These are phyloP conservation scores for Hydriomena furcata DNA, from an alignment of 2,888 invertebrate species.

Conservation along the genomic window DNA sequence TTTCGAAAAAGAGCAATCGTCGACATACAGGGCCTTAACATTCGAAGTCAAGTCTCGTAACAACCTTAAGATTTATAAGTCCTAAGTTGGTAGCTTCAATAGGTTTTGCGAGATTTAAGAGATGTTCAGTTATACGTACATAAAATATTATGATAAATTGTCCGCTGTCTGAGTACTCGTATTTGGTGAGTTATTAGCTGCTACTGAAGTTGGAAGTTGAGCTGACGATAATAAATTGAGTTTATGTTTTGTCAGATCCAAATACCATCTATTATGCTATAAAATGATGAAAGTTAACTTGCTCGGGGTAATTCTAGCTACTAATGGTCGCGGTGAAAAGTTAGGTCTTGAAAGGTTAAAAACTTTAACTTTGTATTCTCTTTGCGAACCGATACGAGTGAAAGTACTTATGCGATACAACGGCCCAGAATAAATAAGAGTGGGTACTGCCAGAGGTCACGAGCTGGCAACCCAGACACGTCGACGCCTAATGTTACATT, in stretches of 20 bases:
- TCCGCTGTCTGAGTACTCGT: constrained; percentile 27
- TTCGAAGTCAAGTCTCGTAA: constrained; percentile 46
- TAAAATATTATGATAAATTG: constrained; percentile 48
- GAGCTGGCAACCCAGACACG: constrained; percentile 43
- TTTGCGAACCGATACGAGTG: constrained; percentile 35
- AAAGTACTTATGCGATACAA: constrained; percentile 29
- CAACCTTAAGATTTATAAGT: constrained; percentile 49
- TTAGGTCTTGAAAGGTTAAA: constrained; percentile 7
- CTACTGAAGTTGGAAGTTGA: constrained; percentile 30
- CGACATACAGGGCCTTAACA: neutral
- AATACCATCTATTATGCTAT: constrained; percentile 20
- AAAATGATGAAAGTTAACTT: too few relatives aligned
- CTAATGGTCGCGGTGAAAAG: constrained; percentile 1
- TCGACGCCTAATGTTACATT: constrained; percentile 53
- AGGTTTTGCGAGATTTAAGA: constrained; percentile 48
- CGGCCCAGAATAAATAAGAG: constrained; percentile 12
- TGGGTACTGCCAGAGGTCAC: constrained; percentile 36
- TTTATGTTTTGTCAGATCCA: constrained; percentile 25
- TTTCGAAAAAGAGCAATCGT: too few relatives aligned
- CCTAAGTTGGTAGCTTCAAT: constrained; percentile 44
- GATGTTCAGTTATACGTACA: constrained; percentile 37
- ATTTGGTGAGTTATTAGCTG: constrained; percentile 34
- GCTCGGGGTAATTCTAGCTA: too few relatives aligned
- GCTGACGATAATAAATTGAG: constrained; percentile 34
- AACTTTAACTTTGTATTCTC: constrained; percentile 35